Base-by-base conservation (phyloP, 1,140 invertebrate genomes). In the Eurosta solidaginis region DNA sequence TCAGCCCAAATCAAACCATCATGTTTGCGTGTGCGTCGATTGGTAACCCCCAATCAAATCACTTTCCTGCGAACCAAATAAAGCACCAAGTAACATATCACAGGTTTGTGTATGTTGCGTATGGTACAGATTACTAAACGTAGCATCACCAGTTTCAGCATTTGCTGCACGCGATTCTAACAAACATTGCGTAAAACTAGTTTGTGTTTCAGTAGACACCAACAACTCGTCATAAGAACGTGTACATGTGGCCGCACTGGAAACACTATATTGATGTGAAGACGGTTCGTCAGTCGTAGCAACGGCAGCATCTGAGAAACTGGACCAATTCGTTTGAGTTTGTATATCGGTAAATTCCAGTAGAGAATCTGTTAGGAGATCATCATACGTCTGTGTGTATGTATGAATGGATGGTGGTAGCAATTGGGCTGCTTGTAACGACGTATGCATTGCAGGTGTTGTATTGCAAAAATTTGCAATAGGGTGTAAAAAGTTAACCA, bases 301-400 rank as follows among this genome's bases (percentile, higher is more conserved):
- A 17, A 42, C 22, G 2, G 40, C n/a, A 25, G 27, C 44, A 29
- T 74, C 40, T 27, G 73, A 1, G 2, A 45, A 45, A 22, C 44
- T 74, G 6, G 86, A 82, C 88, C 88, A 89, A 36, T 87, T 86
- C 1, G 91, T 92, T 82, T 92, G 91, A 0, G 91, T 92, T 80
- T 92, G 89, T 54, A 89, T 91, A 78, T 91, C 88, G 14, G 89
- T 88, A 25, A 91, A 83, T n/a, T 86, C 89, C 7, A 91, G 80
- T 80, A 89, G 14, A 25, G 47, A 50, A 40, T 77, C 90, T 27
- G 85, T 82, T 3, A 90, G 83, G 25, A 91, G 81, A 73, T 90
- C 89, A 44, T 91, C 89, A 79, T 89, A 91, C 22, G 91, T 92
- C 82, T 92, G 91, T 1, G 91, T 92, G 78, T 88, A 90, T 78